Evolutionary conservation across 2,113 vertebrate genomes (phyloP).

Genomic region (Tetraodon nigroviridis): DNA sequence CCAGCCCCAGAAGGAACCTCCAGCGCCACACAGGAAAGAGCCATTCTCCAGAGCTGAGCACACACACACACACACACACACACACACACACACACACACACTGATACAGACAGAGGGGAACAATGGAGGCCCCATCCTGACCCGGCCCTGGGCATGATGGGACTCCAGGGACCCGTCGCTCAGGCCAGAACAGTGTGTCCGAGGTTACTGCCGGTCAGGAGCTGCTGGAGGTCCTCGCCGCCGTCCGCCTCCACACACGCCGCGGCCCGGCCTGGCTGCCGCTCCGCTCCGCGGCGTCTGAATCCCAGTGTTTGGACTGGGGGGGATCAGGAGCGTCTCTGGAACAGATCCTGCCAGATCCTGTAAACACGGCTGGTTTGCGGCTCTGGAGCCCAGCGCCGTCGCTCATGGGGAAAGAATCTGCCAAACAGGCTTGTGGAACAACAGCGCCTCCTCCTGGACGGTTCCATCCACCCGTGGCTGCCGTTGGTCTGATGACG

Average conservation of each 20-base stretch:
- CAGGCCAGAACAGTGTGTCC: constrained; percentile 46
- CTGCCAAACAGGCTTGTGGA: too few species aligned
- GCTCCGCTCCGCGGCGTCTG: too few species aligned
- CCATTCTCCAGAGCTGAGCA: constrained; percentile 58
- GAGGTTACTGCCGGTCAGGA: constrained; percentile 34
- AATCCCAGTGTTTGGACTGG: too few species aligned
- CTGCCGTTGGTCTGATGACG: too few species aligned
- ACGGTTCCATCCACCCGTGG: constrained; percentile 4
- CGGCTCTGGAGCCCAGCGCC: neutral
- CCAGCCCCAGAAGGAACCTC: constrained; percentile 53
- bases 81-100: constrained; percentile 17
- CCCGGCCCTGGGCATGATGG: constrained; percentile 45
- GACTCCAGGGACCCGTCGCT: constrained; percentile 60
- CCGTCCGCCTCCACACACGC: too few species aligned
- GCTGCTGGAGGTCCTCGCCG: neutral
- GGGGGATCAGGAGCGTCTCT: too few species aligned
- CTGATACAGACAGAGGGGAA: constrained; percentile 26
- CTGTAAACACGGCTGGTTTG: neutral
- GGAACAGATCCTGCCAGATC: too few species aligned
- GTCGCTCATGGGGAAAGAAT: neutral
- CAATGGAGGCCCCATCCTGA: constrained; percentile 60
- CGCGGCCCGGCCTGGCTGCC: too few species aligned
- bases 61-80: constrained; percentile 33
- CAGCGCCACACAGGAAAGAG: constrained; percentile 73
- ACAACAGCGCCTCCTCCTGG: neutral